A percentile compares a stretch with the other conserved stretches of the same genome.
phyloP scores from a whole-genome alignment of 2,797 vertebrate species.

The Karalla daura region DNA sequence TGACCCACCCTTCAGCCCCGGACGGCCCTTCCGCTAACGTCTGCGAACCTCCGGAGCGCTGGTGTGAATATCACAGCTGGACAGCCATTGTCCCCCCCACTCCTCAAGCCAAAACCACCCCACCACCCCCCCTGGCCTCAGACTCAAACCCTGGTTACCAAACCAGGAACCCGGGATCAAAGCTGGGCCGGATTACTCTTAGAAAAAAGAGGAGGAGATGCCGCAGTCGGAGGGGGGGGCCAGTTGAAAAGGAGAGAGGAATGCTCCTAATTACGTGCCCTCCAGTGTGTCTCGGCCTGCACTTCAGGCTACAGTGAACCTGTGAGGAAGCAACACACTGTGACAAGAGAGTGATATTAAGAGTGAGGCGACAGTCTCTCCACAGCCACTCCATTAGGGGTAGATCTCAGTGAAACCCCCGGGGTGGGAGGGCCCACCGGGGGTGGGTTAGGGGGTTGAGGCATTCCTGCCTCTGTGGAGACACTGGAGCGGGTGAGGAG shows the following conservation, averaged over 20 bases:
- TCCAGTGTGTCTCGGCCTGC: conserved; percentile 70
- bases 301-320: conserved; percentile 83
- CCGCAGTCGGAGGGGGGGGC: conserved; percentile 59
- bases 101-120: no score
- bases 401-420: conserved; percentile 50
- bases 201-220: conserved; percentile 75
- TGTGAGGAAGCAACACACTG: conserved; percentile 79
- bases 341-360: conserved; percentile 83
- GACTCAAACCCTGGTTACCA: conserved; percentile 76
- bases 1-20: conserved; percentile 63
- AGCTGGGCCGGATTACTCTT: conserved; percentile 81
- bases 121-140: no score
- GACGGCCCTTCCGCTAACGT: conserved; percentile 56
- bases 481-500: conserved; percentile 67
- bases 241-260: conserved; percentile 84
- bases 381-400: conserved; percentile 64
- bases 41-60: conserved; percentile 66
- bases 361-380: conserved; percentile 71
- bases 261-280: conserved; percentile 86
- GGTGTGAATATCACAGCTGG: conserved; percentile 85
- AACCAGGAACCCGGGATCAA: conserved; percentile 85
- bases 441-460: conserved; percentile 44
- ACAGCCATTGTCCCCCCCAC: conserved; percentile 78
- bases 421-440: conserved; percentile 49
- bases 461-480: conserved; percentile 70